Evolutionary conservation across 2,888 invertebrate genomes (phyloP), one percentile per base, ranked within the genome.

Genomic region (Rhagophthalmus giganteus): DNA sequence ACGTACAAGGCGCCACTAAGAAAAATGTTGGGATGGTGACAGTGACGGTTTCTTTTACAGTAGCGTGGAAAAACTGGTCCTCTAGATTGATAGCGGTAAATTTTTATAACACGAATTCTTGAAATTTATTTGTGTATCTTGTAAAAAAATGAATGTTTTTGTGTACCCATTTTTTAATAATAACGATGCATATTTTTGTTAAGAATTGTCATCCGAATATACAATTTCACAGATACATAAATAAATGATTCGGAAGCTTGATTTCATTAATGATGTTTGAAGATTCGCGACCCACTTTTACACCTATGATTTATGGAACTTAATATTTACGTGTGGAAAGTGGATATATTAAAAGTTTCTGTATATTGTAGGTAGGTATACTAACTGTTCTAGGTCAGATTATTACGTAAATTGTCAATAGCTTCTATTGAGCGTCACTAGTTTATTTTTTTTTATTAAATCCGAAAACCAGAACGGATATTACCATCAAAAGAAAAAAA

Each of bases 1-100:
- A 30, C 30, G 3, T 30, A 30, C 12, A 30, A 30, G 30, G 30
- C 30, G 30, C 30, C 30, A 30, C 11, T 11, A 30, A 30, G 30
- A 30, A 30, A 30, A 10, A 30, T 30, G 30, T 10, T 10, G 11
- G 11, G 2, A 4, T 30, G 11, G 30, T 30, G 30, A 30, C 11
- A 30, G 30, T 8, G 11, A 30, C 12, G 12, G 6, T 30, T 30
- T 11, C 10, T 30, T 2, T 30, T 30, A 30, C 7, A 10, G 30
- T 4, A 10, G 10, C 5, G n/a, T 10, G 11, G 11, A 30, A 30
- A 10, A 11, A 5, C 11, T n/a, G 12, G 12, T n/a, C 6, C 30
- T 2, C 12, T 11, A 10, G 30, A 10, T 10, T 11, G 12, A 4
- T 10, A 30, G 9, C 27, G 9, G 27, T 2, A 27, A 27, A 27